Percentiles rank a stretch among this genome's conserved stretches.
Evolutionary conservation across 2,888 invertebrate species (phyloP).

Genomic region (Argynnis bischoffii): DNA sequence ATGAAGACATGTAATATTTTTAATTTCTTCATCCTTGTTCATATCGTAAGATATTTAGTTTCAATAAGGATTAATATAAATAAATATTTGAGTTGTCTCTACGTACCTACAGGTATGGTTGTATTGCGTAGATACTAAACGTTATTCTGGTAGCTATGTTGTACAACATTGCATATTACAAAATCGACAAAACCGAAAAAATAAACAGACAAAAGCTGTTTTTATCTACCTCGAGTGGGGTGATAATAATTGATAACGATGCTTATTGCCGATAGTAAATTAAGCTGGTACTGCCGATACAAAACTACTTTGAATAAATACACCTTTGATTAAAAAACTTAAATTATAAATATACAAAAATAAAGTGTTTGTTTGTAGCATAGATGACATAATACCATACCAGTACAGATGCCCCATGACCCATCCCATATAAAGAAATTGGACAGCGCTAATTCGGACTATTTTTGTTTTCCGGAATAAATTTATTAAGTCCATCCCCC

Average conservation of each 20-base stretch:
- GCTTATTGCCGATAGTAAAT: constrained; percentile 32
- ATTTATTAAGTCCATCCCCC: too few species aligned
- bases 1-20: too few species aligned
- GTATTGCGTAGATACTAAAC: neutral
- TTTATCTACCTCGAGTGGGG: constrained; percentile 48
- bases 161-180: constrained; percentile 16
- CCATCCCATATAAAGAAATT: too few species aligned
- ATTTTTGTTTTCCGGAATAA: too few species aligned
- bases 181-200: constrained; percentile 25
- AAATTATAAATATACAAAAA: too few species aligned
- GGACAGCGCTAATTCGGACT: too few species aligned
- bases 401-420: too few species aligned
- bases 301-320: constrained; percentile 30
- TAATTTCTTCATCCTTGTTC: too few species aligned
- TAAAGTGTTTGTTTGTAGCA: too few species aligned
- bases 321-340: neutral
- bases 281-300: constrained; percentile 46
- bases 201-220: constrained; percentile 41
- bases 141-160: neutral
- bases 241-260: constrained; percentile 47
- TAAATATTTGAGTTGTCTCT: neutral
- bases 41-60: too few species aligned
- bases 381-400: too few species aligned
- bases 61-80: too few species aligned
- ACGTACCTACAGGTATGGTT: constrained; percentile 3